These are phyloP conservation scores for Cebus imitator DNA, from an alignment of 2,113 vertebrate species.

Conservation along the genomic window DNA sequence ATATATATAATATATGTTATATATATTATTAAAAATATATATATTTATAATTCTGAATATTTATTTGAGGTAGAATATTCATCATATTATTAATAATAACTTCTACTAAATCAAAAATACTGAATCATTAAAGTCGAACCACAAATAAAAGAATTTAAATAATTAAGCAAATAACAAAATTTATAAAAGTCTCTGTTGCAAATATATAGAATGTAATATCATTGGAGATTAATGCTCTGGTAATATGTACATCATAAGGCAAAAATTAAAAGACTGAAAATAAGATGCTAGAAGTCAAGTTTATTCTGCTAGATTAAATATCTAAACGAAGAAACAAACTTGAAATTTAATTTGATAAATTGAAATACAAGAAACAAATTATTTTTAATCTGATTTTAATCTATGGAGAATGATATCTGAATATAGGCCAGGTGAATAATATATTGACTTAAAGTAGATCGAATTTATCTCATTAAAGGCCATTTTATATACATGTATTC, in stretches of 20 bases:
- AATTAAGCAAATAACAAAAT: neutral
- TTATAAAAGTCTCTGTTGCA: neutral
- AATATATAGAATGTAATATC: neutral
- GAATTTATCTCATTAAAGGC: neutral
- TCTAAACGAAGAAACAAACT: neutral
- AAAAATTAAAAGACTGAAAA: neutral
- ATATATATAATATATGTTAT: neutral
- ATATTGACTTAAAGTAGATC: neutral
- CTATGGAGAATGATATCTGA: neutral
- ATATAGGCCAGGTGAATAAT: neutral
- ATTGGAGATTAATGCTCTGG: neutral
- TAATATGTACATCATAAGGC: neutral
- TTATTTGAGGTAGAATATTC: neutral
- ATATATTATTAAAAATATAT: too few species aligned
- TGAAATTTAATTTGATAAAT: conserved; percentile 30
- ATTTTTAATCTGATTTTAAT: conserved; percentile 15
- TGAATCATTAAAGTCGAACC: neutral
- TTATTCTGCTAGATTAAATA: neutral
- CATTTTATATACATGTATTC: conserved; percentile 36
- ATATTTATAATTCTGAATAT: neutral
- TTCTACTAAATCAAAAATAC: neutral
- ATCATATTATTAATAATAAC: neutral
- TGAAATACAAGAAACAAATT: conserved; percentile 1
- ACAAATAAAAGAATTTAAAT: neutral
- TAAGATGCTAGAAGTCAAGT: neutral